Evolutionary conservation across 2,113 vertebrate genomes (phyloP), one percentile per base, ranked within the genome.

Genomic region (Saccopteryx bilineata): DNA sequence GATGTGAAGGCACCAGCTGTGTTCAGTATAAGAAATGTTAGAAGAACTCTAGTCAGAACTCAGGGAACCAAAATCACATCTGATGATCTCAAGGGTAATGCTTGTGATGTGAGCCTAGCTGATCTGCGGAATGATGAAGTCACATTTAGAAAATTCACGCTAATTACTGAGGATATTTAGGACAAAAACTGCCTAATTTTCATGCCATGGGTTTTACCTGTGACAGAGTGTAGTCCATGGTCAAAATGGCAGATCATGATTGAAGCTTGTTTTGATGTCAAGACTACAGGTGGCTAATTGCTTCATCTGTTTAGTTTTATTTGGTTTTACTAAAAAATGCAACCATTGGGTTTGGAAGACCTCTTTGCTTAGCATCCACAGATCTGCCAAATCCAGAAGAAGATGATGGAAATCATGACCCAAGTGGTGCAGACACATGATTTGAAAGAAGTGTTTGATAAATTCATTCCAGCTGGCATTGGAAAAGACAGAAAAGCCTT

Each of bases 141-240:
- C 19, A 50, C 26, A 18, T 28, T 31, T 76, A 31, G 74, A 11
- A 76, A 68, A 11, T 19, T 54, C 28, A 54, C 18, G 50, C 9
- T 15, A 31, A 11, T 18, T 28, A 76, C 48, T 18, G 74, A 54
- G 26, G 48, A 5, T 52, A 48, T 75, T 52, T 46, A 75, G 14
- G 72, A 14, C 72, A 52, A 31, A 31, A 24, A 28, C 48, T 52
- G 48, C 72, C 74, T 72, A 2, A 28, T 76, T 18, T 54, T 26
- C 26, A 9, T 10, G 15, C 15, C 4, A 1, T 76, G 48, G 74
- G 3, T 31, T 26, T 19, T 54, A 18, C 15, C 5, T 0, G 0
- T 6, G 74, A 76, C 50, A 76, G 18, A 54, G 31, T 5, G 74
- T 19, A 17, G 48, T 19, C 48, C 48, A 31, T 17, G 48, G 48